phyloP scores from a whole-genome alignment of 2,888 invertebrate species.

The Drosophila falleni region DNA sequence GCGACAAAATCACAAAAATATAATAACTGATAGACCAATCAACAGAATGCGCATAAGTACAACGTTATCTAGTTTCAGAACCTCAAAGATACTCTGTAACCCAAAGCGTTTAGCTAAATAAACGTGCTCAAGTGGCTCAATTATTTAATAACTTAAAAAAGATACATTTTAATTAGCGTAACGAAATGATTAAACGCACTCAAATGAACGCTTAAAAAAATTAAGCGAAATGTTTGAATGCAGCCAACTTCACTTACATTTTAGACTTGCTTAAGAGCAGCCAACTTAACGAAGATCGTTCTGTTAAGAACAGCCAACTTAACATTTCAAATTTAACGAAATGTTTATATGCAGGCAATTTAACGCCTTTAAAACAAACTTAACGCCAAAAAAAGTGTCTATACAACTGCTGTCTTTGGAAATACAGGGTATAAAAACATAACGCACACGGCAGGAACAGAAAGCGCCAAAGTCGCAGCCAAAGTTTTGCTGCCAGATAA shows the following conservation, averaged over 20 bases:
- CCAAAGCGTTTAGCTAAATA: neutral
- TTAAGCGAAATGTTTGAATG: too few relatives aligned
- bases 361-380: too few relatives aligned
- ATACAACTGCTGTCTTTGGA: neutral
- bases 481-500: constrained; percentile 71
- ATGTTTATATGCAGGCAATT: neutral
- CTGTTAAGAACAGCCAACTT: constrained; percentile 16
- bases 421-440: constrained; percentile 42
- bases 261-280: neutral
- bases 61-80: constrained; percentile 1
- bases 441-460: constrained; percentile 41
- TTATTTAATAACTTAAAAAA: constrained; percentile 7
- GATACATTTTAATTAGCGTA: constrained; percentile 4
- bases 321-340: neutral
- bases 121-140: constrained; percentile 8
- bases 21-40: constrained; percentile 62
- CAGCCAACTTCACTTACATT: neutral
- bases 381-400: neutral
- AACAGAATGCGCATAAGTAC: constrained; percentile 35
- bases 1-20: constrained; percentile 49
- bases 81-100: constrained; percentile 23
- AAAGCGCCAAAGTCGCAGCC: constrained; percentile 42
- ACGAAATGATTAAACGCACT: constrained; percentile 8
- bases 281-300: neutral
- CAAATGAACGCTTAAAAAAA: constrained; percentile 10